phyloP scores from a whole-genome alignment of 2,797 vertebrate species.

The Betta splendens region DNA sequence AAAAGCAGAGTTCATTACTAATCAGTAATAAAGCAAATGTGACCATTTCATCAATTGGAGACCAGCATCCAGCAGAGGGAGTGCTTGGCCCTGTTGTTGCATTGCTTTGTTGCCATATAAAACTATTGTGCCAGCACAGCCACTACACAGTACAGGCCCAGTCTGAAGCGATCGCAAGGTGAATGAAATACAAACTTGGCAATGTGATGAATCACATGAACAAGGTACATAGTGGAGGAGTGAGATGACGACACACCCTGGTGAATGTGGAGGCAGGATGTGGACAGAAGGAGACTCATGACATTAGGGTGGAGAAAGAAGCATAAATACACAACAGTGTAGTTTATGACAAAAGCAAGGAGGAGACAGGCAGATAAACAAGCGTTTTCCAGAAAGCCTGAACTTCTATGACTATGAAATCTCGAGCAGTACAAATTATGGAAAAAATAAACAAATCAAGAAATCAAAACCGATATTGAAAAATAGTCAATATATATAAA shows the following conservation, averaged over 20 bases:
- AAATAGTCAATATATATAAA: constrained; percentile 71
- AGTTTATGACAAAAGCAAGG: constrained; percentile 30
- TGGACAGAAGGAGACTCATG: constrained; percentile 5
- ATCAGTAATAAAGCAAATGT: constrained; percentile 6
- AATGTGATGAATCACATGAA: constrained; percentile 26
- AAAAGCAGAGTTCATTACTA: constrained; percentile 7
- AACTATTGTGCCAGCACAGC: constrained; percentile 52
- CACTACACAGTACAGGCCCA: constrained; percentile 36
- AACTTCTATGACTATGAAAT: constrained; percentile 67
- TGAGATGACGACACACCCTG: constrained; percentile 48
- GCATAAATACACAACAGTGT: constrained; percentile 38
- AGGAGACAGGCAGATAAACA: constrained; percentile 40
- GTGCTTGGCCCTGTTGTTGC: constrained; percentile 63
- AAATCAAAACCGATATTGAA: constrained; percentile 55
- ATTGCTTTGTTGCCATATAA: constrained; percentile 72
- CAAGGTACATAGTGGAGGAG: constrained; percentile 21
- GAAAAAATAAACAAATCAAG: constrained; percentile 50
- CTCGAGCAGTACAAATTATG: constrained; percentile 51
- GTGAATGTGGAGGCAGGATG: constrained; percentile 55
- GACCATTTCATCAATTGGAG: constrained; percentile 8
- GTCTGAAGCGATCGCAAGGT: constrained; percentile 27
- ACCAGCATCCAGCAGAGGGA: constrained; percentile 59
- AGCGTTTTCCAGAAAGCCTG: constrained; percentile 39
- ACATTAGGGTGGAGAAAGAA: constrained; percentile 12
- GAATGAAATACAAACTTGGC: constrained; percentile 53